Conservation (phyloP, 2,113 vertebrate genomes). For the Hyla sarda region DNA sequence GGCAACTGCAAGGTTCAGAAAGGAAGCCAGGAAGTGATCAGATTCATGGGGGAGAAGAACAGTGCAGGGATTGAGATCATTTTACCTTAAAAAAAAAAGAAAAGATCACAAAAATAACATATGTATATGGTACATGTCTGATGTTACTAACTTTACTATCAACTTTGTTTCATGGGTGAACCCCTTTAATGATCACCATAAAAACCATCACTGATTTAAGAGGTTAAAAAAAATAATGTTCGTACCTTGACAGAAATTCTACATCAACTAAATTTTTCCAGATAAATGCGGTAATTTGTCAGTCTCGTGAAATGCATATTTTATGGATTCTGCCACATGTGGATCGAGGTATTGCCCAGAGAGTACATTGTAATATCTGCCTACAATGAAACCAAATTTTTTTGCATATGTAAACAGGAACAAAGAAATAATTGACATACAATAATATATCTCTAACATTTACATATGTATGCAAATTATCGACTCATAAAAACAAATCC, state of each 20-base stretch:
- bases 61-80: too few species aligned
- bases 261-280: constrained; percentile 7
- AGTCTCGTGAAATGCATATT: background rate
- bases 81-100: too few species aligned
- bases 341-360: background rate
- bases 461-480: constrained; percentile 58
- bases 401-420: constrained; percentile 42
- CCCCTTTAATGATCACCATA: background rate
- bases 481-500: constrained; percentile 49
- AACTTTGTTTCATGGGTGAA: too few species aligned
- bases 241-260: background rate
- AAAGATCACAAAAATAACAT: too few species aligned
- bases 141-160: too few species aligned
- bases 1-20: too few species aligned
- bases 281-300: constrained; percentile 1
- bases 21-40: too few species aligned
- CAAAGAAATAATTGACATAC: constrained; percentile 53
- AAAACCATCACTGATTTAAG: background rate
- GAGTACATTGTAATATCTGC: constrained; percentile 8
- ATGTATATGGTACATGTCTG: too few species aligned
- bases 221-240: background rate
- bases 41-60: too few species aligned
- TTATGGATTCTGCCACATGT: constrained; percentile 13
- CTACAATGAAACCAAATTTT: background rate
- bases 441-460: constrained; percentile 55